Percentiles rank a stretch among this genome's conserved stretches.
Conservation (phyloP, 1,140 invertebrate genomes). For the Monochamus saltuarius region DNA sequence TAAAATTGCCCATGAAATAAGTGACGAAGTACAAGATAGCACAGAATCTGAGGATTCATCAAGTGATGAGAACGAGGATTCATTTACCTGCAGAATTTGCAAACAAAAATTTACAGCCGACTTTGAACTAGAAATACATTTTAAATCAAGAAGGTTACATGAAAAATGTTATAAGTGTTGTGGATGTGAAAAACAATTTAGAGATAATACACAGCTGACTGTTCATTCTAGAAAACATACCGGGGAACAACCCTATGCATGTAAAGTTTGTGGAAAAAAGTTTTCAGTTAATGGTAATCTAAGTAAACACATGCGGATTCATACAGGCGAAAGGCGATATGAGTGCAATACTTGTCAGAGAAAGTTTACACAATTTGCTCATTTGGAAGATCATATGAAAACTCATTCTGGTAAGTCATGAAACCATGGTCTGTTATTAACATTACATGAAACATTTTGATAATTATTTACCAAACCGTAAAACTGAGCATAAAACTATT, state of each 20-base stretch:
- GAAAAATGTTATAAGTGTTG: conserved; percentile 37
- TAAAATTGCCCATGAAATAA: neutral
- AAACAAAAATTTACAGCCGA: conserved; percentile 23
- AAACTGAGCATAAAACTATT: no score
- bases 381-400: conserved; percentile 45
- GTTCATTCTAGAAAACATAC: conserved; percentile 60
- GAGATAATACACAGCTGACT: conserved; percentile 43
- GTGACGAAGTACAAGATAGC: neutral
- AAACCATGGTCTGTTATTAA: no score
- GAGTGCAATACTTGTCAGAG: conserved; percentile 40
- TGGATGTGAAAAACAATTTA: conserved; percentile 34
- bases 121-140: conserved; percentile 25
- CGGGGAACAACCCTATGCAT: conserved; percentile 76
- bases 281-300: conserved; percentile 48
- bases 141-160: conserved; percentile 22
- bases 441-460: no score
- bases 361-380: conserved; percentile 45
- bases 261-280: conserved; percentile 73
- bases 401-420: conserved; percentile 43
- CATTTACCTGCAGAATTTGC: conserved; percentile 33
- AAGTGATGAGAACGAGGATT: conserved; percentile 19
- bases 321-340: conserved; percentile 44
- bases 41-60: conserved; percentile 3
- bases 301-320: conserved; percentile 44
- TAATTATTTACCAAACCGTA: no score